A percentile compares a stretch with the other conserved stretches of the same genome.
These are phyloP conservation scores for Ellobium chinense DNA, from an alignment of 2,888 invertebrate species.

Conservation along the genomic window DNA sequence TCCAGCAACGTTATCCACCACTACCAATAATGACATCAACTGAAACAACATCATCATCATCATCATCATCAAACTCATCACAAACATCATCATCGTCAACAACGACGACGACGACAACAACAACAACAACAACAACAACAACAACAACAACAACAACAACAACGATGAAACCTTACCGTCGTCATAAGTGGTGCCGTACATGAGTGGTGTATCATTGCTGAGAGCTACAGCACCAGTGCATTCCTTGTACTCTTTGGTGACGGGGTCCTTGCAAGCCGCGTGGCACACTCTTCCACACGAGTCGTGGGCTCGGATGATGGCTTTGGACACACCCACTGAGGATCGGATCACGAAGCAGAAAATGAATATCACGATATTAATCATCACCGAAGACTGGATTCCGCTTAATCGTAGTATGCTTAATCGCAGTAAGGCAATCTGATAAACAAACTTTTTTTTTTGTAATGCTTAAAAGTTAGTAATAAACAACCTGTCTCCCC, in stretches of 20 bases:
- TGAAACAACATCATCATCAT: too few species aligned
- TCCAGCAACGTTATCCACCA: too few species aligned
- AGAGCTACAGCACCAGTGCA: slow-evolving; percentile 66
- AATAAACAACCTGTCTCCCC: too few species aligned
- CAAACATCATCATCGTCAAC: too few species aligned
- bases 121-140: not conserved
- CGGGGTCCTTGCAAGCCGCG: slow-evolving; percentile 63
- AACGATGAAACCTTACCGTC: slow-evolving; percentile 22
- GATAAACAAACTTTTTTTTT: too few species aligned
- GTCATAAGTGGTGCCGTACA: slow-evolving; percentile 58
- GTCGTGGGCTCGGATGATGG: slow-evolving; percentile 65
- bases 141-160: not conserved
- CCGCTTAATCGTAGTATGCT: too few species aligned
- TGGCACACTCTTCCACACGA: slow-evolving; percentile 69
- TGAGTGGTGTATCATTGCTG: slow-evolving; percentile 52
- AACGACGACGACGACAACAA: not conserved
- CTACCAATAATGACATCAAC: too few species aligned
- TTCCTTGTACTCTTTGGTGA: slow-evolving; percentile 54
- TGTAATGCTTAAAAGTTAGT: too few species aligned
- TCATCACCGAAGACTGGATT: too few species aligned
- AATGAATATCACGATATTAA: too few species aligned
- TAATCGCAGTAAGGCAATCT: too few species aligned
- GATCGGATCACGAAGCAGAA: not conserved
- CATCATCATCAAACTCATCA: too few species aligned
- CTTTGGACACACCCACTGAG: slow-evolving; percentile 51